A percentile compares a stretch with the other conserved stretches of the same genome.
Evolutionary conservation across 2,113 vertebrate genomes (phyloP).

Genomic region (Indicator maculatus): DNA sequence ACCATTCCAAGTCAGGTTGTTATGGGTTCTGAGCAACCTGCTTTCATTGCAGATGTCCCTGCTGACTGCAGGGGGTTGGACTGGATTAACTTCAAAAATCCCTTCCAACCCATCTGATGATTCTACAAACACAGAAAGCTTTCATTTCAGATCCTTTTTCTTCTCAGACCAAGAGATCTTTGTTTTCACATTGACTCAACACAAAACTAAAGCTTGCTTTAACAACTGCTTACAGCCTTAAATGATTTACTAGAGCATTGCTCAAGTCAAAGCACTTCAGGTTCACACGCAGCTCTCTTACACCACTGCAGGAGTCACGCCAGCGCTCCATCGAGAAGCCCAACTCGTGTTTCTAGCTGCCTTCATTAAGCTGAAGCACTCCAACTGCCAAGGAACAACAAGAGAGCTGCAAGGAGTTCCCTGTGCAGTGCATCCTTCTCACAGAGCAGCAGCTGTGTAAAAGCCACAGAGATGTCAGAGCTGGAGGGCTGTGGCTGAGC

Average conservation of each 20-base stretch:
- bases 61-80: no score
- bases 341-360: not conserved
- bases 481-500: not conserved
- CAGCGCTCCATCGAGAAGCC: not conserved
- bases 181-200: not conserved
- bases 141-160: not conserved
- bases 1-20: no score
- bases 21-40: no score
- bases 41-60: no score
- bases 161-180: not conserved
- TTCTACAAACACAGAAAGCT: not conserved
- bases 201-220: not conserved
- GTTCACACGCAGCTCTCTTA: not conserved
- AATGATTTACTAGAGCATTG: slow-evolving; percentile 2
- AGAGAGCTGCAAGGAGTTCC: not conserved
- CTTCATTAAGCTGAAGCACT: not conserved
- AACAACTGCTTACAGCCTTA: not conserved
- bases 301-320: not conserved
- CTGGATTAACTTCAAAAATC: no score
- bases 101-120: no score
- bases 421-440: not conserved
- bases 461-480: slow-evolving; percentile 21
- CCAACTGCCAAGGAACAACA: not conserved
- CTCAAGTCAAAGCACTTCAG: not conserved
- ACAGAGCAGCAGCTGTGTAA: not conserved